These are phyloP conservation scores for Sisor rabdophorus DNA, from an alignment of 2,113 vertebrate genomes.

Conservation along the genomic window DNA sequence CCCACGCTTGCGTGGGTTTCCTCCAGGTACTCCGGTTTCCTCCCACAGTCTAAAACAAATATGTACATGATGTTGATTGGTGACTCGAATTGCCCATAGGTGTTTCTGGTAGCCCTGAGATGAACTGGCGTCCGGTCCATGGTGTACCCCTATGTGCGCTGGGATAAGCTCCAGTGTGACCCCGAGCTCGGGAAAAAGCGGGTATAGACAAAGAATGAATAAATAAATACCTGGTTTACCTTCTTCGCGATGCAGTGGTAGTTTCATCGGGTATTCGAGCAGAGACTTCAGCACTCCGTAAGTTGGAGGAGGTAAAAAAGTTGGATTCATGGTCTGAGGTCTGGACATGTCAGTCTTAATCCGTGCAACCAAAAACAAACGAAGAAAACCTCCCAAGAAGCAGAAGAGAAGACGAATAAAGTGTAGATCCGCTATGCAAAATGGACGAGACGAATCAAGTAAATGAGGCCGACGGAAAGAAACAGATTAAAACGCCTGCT, in stretches of 20 bases:
- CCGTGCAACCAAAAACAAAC: background rate
- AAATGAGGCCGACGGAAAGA: background rate
- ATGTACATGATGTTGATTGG: too few relatives aligned
- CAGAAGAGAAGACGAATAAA: background rate
- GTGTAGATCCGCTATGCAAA: background rate
- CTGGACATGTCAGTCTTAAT: constrained; percentile 73
- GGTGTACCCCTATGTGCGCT: too few relatives aligned
- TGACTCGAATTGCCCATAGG: too few relatives aligned
- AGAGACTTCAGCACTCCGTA: constrained; percentile 85
- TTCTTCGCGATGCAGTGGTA: constrained; percentile 80
- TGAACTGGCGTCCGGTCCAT: too few relatives aligned
- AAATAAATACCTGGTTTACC: too few relatives aligned
- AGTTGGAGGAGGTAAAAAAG: constrained; percentile 80
- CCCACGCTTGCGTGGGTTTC: too few relatives aligned
- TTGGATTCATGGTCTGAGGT: constrained; percentile 75
- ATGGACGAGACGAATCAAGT: background rate
- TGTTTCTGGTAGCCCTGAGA: too few relatives aligned
- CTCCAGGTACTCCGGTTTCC: too few relatives aligned
- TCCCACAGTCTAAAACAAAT: too few relatives aligned
- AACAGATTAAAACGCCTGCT: background rate
- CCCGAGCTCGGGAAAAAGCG: too few relatives aligned
- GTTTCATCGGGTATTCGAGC: constrained; percentile 85
- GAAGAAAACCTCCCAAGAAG: background rate
- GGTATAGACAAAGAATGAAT: too few relatives aligned
- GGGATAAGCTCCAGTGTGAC: too few relatives aligned